A percentile compares a stretch with the other conserved stretches of the same genome.
Conservation (phyloP, 2,797 vertebrate genomes). For the Fringilla coelebs region DNA sequence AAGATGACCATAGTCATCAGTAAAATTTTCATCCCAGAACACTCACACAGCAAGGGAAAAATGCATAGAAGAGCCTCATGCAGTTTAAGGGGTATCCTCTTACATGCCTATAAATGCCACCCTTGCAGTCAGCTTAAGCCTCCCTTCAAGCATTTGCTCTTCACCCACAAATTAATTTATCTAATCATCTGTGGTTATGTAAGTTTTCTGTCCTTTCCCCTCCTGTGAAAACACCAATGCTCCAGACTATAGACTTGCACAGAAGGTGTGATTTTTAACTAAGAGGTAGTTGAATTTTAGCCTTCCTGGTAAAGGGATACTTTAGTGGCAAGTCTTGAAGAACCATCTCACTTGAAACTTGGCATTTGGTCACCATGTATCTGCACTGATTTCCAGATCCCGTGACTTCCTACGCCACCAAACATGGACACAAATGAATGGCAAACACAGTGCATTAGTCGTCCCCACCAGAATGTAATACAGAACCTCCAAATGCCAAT, state of each 20-base stretch:
- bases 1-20: background rate
- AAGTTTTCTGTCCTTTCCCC: background rate
- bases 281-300: background rate
- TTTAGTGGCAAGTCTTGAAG: background rate
- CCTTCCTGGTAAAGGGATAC: background rate
- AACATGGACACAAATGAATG: background rate
- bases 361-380: background rate
- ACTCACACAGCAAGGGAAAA: background rate
- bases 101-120: background rate
- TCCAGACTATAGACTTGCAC: background rate
- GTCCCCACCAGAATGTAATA: background rate
- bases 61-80: rapidly evolving
- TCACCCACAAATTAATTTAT: background rate
- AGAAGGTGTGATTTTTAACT: background rate
- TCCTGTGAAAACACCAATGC: background rate
- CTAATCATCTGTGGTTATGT: background rate
- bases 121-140: background rate
- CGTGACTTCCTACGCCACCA: background rate
- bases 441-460: background rate
- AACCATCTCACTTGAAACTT: background rate
- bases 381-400: background rate
- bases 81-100: background rate
- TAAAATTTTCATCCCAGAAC: background rate
- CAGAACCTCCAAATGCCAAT: background rate
- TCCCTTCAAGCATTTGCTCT: background rate